Percentiles rank a stretch among this genome's conserved stretches.
Evolutionary conservation across 2,888 invertebrate species (phyloP).

Genomic region (Ischnus inquisitorius): DNA sequence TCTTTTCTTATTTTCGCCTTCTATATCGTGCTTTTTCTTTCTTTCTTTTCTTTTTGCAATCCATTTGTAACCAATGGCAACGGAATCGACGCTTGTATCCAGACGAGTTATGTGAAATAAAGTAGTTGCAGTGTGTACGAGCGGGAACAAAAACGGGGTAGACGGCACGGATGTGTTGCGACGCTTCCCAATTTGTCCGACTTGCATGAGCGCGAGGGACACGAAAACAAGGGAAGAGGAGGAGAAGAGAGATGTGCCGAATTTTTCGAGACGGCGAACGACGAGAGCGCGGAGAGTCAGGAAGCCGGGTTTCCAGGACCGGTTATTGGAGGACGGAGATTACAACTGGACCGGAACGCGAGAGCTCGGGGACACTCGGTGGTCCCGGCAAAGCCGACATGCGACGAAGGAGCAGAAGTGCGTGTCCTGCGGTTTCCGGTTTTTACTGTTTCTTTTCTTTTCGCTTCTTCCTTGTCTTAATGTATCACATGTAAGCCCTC

Average conservation of each 20-base stretch:
- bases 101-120: not conserved
- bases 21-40: not conserved
- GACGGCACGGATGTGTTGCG: slow-evolving; percentile 33
- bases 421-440: slow-evolving; percentile 40
- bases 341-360: slow-evolving; percentile 68
- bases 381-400: slow-evolving; percentile 53
- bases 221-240: slow-evolving; percentile 14
- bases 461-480: not conserved
- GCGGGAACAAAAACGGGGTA: not conserved
- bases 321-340: slow-evolving; percentile 65
- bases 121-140: not conserved
- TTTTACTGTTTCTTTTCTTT: slow-evolving; percentile 22
- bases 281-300: slow-evolving; percentile 38
- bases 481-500: not conserved
- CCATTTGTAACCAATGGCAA: not conserved
- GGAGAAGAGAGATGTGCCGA: slow-evolving; percentile 42
- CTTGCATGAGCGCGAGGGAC: slow-evolving; percentile 36
- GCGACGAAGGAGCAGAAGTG: slow-evolving; percentile 25
- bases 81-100: not conserved
- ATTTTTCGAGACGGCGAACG: slow-evolving; percentile 50
- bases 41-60: not conserved
- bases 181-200: slow-evolving; percentile 65
- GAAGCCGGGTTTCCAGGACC: slow-evolving; percentile 60
- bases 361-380: slow-evolving; percentile 63
- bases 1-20: slow-evolving; percentile 27